phyloP scores from a whole-genome alignment of 2,113 vertebrate species.

The Heliornis fulica region DNA sequence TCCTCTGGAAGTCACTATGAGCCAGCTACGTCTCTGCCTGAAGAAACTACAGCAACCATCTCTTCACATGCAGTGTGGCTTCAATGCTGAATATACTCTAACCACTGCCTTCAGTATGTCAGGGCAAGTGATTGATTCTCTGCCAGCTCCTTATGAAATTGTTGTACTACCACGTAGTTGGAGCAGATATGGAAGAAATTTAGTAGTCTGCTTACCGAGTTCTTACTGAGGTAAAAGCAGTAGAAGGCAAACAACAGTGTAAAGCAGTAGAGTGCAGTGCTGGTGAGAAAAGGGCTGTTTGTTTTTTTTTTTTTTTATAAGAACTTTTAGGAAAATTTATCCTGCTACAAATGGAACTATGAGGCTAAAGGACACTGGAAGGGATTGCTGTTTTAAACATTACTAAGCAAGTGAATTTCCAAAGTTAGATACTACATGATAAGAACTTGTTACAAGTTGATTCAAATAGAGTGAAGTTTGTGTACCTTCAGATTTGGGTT shows the following conservation, averaged over 20 bases:
- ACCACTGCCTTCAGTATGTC: rapidly evolving
- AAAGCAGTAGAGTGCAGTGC: not conserved
- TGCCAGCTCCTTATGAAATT: not conserved
- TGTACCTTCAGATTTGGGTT: not conserved
- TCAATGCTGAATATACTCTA: not conserved
- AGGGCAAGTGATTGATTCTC: not conserved
- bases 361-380: not conserved
- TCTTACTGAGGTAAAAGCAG: not conserved
- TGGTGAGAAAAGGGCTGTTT: not conserved
- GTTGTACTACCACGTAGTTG: not conserved
- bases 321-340: not conserved
- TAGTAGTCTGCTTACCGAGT: not conserved
- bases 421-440: not conserved
- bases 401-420: not conserved
- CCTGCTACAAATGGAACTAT: not conserved
- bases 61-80: not conserved
- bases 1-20: not conserved
- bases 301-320: not conserved
- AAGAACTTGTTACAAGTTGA: not conserved
- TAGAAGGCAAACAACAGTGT: not conserved
- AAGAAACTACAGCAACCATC: not conserved
- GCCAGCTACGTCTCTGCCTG: not conserved
- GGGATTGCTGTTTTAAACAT: not conserved
- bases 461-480: not conserved
- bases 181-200: not conserved